A percentile compares a stretch with the other conserved stretches of the same genome.
Conservation (phyloP, 2,888 invertebrate genomes). For the Tetropium fuscum region DNA sequence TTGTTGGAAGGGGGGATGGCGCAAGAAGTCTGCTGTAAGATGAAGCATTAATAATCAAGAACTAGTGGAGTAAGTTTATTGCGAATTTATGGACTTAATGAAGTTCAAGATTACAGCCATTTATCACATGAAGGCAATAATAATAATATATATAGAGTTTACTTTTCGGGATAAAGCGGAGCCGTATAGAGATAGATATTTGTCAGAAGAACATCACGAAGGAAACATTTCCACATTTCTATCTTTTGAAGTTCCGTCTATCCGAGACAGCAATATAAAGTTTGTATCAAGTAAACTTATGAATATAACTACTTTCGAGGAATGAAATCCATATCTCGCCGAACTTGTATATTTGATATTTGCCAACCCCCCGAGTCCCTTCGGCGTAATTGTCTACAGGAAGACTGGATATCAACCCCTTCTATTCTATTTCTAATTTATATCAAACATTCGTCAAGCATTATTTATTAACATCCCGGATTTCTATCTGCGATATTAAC, state of each 20-base stretch:
- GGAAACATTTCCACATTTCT: conserved; percentile 45
- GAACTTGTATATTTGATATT: conserved; percentile 61
- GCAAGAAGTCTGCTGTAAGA: conserved; percentile 7
- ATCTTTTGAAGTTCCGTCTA: conserved; percentile 49
- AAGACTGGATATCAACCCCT: conserved; percentile 31
- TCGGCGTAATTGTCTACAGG: conserved; percentile 48
- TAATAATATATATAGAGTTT: conserved; percentile 50
- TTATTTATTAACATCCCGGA: conserved; percentile 13
- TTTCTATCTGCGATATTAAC: conserved; percentile 1
- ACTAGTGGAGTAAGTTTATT: conserved; percentile 42
- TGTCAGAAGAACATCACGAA: conserved; percentile 48
- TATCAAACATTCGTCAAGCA: conserved; percentile 37
- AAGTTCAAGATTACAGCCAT: conserved; percentile 49
- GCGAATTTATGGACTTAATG: conserved; percentile 47
- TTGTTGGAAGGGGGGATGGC: too few relatives aligned
- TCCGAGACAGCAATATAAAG: conserved; percentile 59
- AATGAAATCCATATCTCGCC: conserved; percentile 61
- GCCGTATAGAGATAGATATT: conserved; percentile 45
- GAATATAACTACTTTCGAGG: conserved; percentile 57
- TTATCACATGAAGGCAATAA: conserved; percentile 49
- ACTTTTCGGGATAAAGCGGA: conserved; percentile 42
- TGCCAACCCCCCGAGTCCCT: conserved; percentile 51
- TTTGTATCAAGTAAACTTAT: conserved; percentile 62
- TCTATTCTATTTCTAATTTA: conserved; percentile 38
- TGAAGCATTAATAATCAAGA: conserved; percentile 39